These are phyloP conservation scores for Epinotia bilunana DNA, from an alignment of 2,888 invertebrate species.

Conservation along the genomic window DNA sequence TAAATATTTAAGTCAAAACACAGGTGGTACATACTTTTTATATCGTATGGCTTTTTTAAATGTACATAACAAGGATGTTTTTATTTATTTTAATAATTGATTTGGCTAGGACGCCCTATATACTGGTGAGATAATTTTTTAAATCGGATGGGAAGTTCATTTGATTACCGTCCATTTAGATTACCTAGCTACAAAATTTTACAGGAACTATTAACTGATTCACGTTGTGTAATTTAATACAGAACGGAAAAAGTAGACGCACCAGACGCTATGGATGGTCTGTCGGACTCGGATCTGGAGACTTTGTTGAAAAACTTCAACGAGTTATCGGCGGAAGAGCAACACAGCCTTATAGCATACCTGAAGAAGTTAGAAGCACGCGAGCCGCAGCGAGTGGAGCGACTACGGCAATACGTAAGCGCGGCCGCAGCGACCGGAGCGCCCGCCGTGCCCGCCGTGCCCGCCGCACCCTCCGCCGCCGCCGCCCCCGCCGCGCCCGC, in stretches of 20 bases:
- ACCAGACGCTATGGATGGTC: slow-evolving; percentile 86
- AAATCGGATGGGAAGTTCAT: no score
- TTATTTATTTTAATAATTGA: no score
- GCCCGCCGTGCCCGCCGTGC: slow-evolving; percentile 29
- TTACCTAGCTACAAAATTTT: not conserved
- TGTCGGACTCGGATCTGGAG: slow-evolving; percentile 92
- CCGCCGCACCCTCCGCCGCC: slow-evolving; percentile 36
- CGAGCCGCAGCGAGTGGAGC: slow-evolving; percentile 91
- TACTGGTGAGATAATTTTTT: no score
- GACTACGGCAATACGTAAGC: slow-evolving; percentile 90
- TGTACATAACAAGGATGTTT: no score
- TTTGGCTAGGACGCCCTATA: no score
- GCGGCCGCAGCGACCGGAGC: slow-evolving; percentile 58
- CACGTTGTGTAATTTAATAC: slow-evolving; percentile 36
- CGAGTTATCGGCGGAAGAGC: slow-evolving; percentile 91
- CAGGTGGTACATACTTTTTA: no score
- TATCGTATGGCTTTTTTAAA: no score
- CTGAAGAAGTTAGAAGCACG: slow-evolving; percentile 91
- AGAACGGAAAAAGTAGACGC: slow-evolving; percentile 64
- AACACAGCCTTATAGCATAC: slow-evolving; percentile 92
- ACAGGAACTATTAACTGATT: not conserved
- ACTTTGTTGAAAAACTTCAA: slow-evolving; percentile 91
- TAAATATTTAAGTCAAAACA: no score
- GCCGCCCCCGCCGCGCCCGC: slow-evolving; percentile 27
- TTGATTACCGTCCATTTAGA: no score